These are phyloP conservation scores for Myiozetetes cayanensis DNA, from an alignment of 2,113 vertebrate genomes.

Conservation along the genomic window DNA sequence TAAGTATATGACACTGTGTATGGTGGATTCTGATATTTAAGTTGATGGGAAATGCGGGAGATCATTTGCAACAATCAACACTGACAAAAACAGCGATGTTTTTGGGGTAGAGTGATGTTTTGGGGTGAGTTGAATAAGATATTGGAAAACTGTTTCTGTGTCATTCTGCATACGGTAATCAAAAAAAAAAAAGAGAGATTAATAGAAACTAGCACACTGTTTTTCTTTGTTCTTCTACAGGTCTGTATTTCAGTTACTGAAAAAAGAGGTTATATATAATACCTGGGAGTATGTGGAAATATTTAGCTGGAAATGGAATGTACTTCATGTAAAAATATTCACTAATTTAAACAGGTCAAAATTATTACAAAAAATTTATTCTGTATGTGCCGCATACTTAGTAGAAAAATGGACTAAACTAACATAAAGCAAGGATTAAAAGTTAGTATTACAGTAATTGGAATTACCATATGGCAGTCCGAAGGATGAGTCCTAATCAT, in stretches of 20 bases:
- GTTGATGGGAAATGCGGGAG: not conserved
- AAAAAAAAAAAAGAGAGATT: not conserved
- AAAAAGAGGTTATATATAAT: not conserved
- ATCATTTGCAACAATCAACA: not conserved
- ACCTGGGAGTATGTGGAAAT: not conserved
- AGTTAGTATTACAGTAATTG: constrained; percentile 47
- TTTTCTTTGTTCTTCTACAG: constrained; percentile 1
- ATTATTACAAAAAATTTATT: not conserved
- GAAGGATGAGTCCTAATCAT: not conserved
- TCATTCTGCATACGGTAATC: not conserved
- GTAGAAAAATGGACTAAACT: not conserved
- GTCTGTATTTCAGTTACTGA: not conserved
- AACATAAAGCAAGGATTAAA: constrained; percentile 54
- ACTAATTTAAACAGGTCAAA: not conserved
- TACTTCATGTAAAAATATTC: not conserved
- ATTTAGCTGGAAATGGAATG: not conserved
- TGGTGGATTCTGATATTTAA: not conserved
- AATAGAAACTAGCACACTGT: not conserved
- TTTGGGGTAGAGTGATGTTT: not conserved
- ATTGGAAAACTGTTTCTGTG: constrained; percentile 30
- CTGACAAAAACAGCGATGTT: not conserved
- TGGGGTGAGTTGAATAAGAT: not conserved
- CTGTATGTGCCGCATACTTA: not conserved
- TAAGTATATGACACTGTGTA: not conserved
- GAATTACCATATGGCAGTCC: constrained; percentile 38